A percentile compares a stretch with the other conserved stretches of the same genome.
Evolutionary conservation across 2,888 invertebrate species (phyloP).

Genomic region (Hirtodrosophila duncani): DNA sequence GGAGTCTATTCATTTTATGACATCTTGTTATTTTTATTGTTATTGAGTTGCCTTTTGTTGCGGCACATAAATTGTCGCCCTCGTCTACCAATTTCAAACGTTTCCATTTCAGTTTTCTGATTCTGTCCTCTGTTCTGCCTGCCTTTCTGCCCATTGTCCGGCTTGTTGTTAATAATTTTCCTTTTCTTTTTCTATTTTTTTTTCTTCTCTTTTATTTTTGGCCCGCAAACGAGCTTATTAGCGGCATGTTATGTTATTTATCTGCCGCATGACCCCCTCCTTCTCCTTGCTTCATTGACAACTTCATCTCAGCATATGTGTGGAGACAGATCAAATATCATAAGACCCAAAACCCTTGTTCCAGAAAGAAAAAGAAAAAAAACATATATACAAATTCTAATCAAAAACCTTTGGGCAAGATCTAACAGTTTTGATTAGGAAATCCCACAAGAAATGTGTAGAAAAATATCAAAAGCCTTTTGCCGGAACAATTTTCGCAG

Average conservation of each 20-base stretch:
- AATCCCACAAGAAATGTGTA: no score
- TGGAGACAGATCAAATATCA: slow-evolving; percentile 46
- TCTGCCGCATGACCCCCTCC: neutral
- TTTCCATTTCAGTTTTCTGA: slow-evolving; percentile 16
- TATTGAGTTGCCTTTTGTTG: slow-evolving; percentile 70
- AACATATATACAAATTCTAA: no score
- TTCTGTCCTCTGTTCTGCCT: no score
- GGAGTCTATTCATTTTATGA: slow-evolving; percentile 64
- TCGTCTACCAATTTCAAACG: no score
- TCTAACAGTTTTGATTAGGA: slow-evolving; percentile 53
- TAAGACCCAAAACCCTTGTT: slow-evolving; percentile 62
- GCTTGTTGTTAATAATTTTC: slow-evolving; percentile 49
- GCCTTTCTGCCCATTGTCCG: slow-evolving; percentile 24
- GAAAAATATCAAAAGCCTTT: slow-evolving; percentile 62
- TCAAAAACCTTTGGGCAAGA: no score
- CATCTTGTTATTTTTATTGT: slow-evolving; percentile 72
- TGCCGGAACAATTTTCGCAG: slow-evolving; percentile 69
- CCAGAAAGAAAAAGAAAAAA: neutral
- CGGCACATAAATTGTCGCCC: slow-evolving; percentile 11
- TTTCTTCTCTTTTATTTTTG: slow-evolving; percentile 41
- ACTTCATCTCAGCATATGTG: slow-evolving; percentile 34
- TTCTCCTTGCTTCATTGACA: slow-evolving; percentile 41
- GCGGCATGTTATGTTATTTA: slow-evolving; percentile 44
- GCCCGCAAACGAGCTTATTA: slow-evolving; percentile 66
- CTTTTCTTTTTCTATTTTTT: slow-evolving; percentile 3